Base-by-base conservation (phyloP, 1,140 invertebrate genomes). In the Choristoneura fumiferana region DNA sequence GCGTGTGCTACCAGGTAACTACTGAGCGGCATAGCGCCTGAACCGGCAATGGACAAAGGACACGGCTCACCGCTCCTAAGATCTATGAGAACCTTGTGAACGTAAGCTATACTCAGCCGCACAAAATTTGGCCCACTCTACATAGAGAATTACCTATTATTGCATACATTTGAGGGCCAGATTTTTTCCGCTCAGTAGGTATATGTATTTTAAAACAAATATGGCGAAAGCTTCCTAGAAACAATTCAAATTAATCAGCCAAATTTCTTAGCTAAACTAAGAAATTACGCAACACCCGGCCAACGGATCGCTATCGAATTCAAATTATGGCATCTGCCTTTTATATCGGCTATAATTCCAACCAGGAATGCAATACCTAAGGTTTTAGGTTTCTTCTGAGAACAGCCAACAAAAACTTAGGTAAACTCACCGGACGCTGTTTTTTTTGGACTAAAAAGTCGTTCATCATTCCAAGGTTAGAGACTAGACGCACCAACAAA, bases 341-440 rank as follows among this genome's bases (percentile, higher is more conserved):
- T 38, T 56, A 55, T 55, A 56, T 29, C 38, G 12, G 54, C 29
- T 39, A 39, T 39, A 38, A 56, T 56, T 49, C 54, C 54, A 18
- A 17, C 8, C 35, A 22, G 37, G 54, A 38, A 56, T 56, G 54
- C 36, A 56, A 36, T 56, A 56, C 54, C 37, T 56, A 56, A 38
- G 36, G 13, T 29, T 49, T 56, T 40, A 56, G 54, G 15, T 22
- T 14, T 14, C 17, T 56, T 56, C 54, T 37, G 12, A 39, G 54
- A 56, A 56, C 36, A 4, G 17, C 8, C 18, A 39, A 29, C 35
- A 56, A 56, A 38, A 40, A 56, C 12, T 38, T 56, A 56, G 54
- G 54, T 56, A 56, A 56, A 56, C 39, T 56, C 54, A 56, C 54
- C 54, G 54, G 54, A 56, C 54, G 54, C 18, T 12, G 14, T 56